Conservation (phyloP, 1,140 invertebrate species). For the Drosophila nasuta region DNA sequence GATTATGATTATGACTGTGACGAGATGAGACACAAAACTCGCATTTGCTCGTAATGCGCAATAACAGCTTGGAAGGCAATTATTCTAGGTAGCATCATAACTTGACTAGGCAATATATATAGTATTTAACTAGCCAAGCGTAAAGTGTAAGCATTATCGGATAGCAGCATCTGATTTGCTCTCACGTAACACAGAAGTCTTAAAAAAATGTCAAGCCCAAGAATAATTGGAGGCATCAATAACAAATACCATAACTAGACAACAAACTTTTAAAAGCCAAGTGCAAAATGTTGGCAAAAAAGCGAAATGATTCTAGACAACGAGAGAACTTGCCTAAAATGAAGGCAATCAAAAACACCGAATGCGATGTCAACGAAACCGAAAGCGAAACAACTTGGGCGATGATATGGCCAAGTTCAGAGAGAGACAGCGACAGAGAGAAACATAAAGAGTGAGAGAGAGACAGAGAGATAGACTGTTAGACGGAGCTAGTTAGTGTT, state of each 20-base stretch:
- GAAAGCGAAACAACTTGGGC: slow-evolving; percentile 48
- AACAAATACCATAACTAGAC: slow-evolving; percentile 40
- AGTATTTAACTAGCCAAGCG: slow-evolving; percentile 10
- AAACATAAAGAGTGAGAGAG: background rate
- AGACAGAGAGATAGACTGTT: background rate
- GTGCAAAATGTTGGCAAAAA: slow-evolving; percentile 65
- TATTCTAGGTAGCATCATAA: slow-evolving; percentile 7
- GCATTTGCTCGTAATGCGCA: slow-evolving; percentile 15
- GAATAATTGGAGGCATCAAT: slow-evolving; percentile 39
- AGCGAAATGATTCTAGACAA: slow-evolving; percentile 59
- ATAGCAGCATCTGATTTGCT: background rate
- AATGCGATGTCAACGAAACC: slow-evolving; percentile 30
- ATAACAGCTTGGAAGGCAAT: slow-evolving; percentile 10
- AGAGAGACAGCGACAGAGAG: slow-evolving; percentile 6
- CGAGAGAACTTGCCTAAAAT: slow-evolving; percentile 47
- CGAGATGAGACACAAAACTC: slow-evolving; percentile 1
- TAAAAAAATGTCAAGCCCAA: slow-evolving; percentile 42
- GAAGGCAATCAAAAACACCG: slow-evolving; percentile 57
- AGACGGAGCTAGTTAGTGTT: slow-evolving; percentile 52
- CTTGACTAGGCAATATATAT: background rate
- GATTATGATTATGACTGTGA: background rate
- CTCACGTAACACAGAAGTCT: slow-evolving; percentile 43
- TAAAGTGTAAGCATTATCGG: slow-evolving; percentile 30
- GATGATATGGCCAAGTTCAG: slow-evolving; percentile 68
- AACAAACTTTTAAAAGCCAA: slow-evolving; percentile 48